These are phyloP conservation scores for Pogoniulus pusillus DNA, from an alignment of 2,797 vertebrate species.

Conservation along the genomic window DNA sequence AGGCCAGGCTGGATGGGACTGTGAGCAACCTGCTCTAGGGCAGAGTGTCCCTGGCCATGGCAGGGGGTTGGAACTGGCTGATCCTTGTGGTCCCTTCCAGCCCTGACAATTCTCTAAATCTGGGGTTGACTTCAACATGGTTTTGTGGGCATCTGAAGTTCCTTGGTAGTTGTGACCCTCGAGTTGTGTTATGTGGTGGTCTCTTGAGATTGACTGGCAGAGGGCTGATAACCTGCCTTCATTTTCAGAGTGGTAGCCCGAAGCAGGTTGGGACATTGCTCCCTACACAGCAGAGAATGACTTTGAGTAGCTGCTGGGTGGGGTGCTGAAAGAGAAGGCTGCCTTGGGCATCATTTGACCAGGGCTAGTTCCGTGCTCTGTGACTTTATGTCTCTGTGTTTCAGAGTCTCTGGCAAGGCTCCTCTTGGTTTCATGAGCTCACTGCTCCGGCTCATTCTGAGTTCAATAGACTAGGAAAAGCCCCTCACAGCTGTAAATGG, in stretches of 20 bases:
- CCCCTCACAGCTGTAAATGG: neutral
- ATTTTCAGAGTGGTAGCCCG: neutral
- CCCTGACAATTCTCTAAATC: neutral
- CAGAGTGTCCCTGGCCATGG: too few relatives aligned
- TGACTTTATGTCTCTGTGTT: neutral
- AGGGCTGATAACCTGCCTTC: neutral
- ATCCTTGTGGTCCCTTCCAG: too few relatives aligned
- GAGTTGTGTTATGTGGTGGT: neutral
- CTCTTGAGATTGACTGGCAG: neutral
- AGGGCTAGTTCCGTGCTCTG: neutral
- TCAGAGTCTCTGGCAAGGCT: neutral
- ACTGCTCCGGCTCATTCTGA: constrained; percentile 15
- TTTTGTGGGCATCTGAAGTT: neutral
- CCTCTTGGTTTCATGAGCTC: neutral
- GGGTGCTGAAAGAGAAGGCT: neutral
- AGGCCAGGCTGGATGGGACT: too few relatives aligned
- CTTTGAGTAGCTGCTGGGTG: neutral
- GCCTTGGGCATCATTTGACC: neutral
- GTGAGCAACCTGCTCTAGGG: too few relatives aligned
- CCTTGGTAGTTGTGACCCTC: neutral
- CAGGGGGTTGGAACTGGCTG: too few relatives aligned
- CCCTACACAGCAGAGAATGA: neutral
- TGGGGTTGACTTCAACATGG: neutral
- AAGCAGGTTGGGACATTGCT: neutral
- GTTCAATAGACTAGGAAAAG: neutral